Conservation (phyloP, 2,888 invertebrate genomes). For the Cheilosia impressa region DNA sequence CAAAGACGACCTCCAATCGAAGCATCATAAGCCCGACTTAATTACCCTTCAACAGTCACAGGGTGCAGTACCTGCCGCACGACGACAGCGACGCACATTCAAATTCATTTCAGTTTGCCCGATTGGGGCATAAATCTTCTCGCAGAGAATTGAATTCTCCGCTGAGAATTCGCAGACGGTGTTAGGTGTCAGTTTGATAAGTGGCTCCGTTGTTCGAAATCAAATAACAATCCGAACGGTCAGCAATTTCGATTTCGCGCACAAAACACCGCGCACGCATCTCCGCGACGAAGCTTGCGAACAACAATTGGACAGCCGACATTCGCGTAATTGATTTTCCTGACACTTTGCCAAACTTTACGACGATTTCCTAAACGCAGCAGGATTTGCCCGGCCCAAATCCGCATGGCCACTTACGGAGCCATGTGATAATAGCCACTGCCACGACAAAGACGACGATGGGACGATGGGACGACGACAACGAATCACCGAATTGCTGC, state of each 20-base stretch:
- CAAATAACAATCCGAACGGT: constrained; percentile 72
- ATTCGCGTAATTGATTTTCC: constrained; percentile 74
- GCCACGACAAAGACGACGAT: constrained; percentile 24
- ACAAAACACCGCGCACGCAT: constrained; percentile 41
- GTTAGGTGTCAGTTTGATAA: constrained; percentile 75
- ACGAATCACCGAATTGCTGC: constrained; percentile 73
- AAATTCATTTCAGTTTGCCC: constrained; percentile 36
- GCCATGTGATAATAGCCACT: constrained; percentile 65
- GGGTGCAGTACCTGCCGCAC: no score
- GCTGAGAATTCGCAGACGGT: constrained; percentile 72
- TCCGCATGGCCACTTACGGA: constrained; percentile 47
- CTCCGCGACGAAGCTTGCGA: constrained; percentile 13
- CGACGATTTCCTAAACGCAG: constrained; percentile 60
- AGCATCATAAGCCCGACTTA: background rate
- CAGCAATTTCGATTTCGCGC: constrained; percentile 66
- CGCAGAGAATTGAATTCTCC: constrained; percentile 69
- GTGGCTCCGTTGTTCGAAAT: constrained; percentile 73
- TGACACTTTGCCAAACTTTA: constrained; percentile 75
- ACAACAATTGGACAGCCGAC: constrained; percentile 75
- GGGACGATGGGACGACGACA: constrained; percentile 16
- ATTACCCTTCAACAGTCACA: background rate
- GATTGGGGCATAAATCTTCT: constrained; percentile 47
- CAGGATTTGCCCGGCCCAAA: background rate
- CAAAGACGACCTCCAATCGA: background rate
- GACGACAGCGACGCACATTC: background rate